Conservation (phyloP, 1,140 invertebrate genomes). For the Cydia strobilella region DNA sequence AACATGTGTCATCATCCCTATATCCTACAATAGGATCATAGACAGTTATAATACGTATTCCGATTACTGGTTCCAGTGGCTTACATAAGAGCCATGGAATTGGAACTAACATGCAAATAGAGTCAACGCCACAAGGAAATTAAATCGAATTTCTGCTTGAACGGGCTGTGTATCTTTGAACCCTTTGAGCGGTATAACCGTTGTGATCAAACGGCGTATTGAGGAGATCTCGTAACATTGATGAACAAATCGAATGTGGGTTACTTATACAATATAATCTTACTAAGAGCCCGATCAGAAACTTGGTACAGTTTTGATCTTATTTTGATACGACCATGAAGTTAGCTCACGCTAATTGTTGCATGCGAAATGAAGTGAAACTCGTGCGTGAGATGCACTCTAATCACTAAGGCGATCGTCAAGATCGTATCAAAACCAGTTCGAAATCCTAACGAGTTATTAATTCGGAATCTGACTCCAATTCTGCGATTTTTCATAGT, state of each 20-base stretch:
- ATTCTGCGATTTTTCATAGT: no score
- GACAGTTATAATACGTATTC: neutral
- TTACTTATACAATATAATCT: neutral
- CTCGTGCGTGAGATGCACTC: no score
- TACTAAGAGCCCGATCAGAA: no score
- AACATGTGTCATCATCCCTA: no score
- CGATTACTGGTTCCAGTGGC: constrained; percentile 2
- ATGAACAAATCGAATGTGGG: neutral
- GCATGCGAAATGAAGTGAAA: no score
- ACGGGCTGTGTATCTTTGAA: constrained; percentile 54
- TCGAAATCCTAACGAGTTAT: no score
- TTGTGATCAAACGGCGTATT: constrained; percentile 54
- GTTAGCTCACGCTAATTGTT: no score
- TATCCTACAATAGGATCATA: neutral
- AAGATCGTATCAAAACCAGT: no score
- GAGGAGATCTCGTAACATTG: neutral
- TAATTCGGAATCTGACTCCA: no score
- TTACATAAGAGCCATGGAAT: neutral
- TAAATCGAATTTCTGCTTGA: constrained; percentile 68
- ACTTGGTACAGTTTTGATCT: no score
- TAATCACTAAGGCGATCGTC: no score
- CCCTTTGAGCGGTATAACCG: constrained; percentile 51
- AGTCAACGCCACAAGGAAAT: constrained; percentile 41
- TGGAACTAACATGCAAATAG: constrained; percentile 14
- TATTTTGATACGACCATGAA: no score